These are phyloP conservation scores for Zosterops japonicus DNA, from an alignment of 2,113 vertebrate genomes.

Conservation along the genomic window DNA sequence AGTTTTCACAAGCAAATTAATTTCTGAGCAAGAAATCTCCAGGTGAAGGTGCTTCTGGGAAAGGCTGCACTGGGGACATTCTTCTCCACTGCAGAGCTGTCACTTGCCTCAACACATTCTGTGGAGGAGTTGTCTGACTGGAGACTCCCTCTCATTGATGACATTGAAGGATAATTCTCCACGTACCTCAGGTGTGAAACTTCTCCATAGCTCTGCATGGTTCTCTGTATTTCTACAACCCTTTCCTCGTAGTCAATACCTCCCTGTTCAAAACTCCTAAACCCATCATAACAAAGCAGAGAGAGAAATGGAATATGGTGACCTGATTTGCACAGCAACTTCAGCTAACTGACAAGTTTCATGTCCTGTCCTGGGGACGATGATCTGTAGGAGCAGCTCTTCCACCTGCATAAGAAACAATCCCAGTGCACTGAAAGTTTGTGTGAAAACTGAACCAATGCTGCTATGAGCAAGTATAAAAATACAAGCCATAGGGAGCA, in stretches of 20 bases:
- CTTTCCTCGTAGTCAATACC: not conserved
- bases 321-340: not conserved
- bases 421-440: not conserved
- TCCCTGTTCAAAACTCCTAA: not conserved
- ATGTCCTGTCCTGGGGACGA: not conserved
- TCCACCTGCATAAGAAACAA: not conserved
- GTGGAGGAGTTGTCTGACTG: not conserved
- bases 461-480: not conserved
- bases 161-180: not conserved
- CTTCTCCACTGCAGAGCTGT: not conserved
- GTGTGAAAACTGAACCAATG: not conserved
- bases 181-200: not conserved
- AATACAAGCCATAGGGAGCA: not conserved
- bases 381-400: not conserved
- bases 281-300: not conserved
- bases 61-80: not conserved
- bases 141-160: not conserved
- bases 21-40: not conserved
- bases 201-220: not conserved
- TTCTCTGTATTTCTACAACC: not conserved
- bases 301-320: not conserved
- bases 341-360: not conserved
- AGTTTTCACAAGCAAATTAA: conserved; percentile 11
- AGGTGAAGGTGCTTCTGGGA: not conserved
- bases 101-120: not conserved